Evolutionary conservation across 2,888 invertebrate genomes (phyloP).

Genomic region (Choreutis nemorana): DNA sequence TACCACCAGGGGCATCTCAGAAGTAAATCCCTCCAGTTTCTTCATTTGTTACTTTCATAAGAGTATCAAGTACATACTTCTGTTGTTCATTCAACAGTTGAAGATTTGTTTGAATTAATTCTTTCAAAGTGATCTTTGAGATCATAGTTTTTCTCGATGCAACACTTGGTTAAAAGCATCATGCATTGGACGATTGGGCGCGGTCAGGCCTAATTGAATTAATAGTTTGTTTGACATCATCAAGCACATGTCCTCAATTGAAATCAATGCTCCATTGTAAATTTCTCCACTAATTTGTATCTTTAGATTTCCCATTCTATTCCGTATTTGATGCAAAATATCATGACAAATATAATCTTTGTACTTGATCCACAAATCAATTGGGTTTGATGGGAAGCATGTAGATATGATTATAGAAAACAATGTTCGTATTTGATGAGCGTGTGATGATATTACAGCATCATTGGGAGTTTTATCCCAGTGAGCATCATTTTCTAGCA

Average conservation of each 20-base stretch:
- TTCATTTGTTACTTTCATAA: constrained; percentile 14
- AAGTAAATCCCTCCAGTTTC: constrained; percentile 14
- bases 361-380: constrained; percentile 8
- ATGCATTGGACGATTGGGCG: constrained; percentile 20
- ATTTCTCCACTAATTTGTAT: constrained; percentile 7
- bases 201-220: constrained; percentile 16
- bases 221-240: constrained; percentile 15
- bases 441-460: constrained; percentile 5
- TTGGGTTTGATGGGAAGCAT: constrained; percentile 8
- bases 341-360: constrained; percentile 8
- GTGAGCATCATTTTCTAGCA: constrained; percentile 16
- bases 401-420: constrained; percentile 7
- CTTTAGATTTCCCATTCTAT: neutral
- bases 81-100: constrained; percentile 15
- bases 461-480: constrained; percentile 10
- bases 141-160: constrained; percentile 14
- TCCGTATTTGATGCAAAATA: constrained; percentile 6
- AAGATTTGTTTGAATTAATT: constrained; percentile 16
- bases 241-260: constrained; percentile 11
- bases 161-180: constrained; percentile 15
- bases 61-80: constrained; percentile 13
- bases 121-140: constrained; percentile 10
- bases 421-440: constrained; percentile 5
- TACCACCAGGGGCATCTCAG: constrained; percentile 11
- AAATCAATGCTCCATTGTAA: constrained; percentile 12